phyloP scores from a whole-genome alignment of 2,113 vertebrate species.

The Xenus cinereus region DNA sequence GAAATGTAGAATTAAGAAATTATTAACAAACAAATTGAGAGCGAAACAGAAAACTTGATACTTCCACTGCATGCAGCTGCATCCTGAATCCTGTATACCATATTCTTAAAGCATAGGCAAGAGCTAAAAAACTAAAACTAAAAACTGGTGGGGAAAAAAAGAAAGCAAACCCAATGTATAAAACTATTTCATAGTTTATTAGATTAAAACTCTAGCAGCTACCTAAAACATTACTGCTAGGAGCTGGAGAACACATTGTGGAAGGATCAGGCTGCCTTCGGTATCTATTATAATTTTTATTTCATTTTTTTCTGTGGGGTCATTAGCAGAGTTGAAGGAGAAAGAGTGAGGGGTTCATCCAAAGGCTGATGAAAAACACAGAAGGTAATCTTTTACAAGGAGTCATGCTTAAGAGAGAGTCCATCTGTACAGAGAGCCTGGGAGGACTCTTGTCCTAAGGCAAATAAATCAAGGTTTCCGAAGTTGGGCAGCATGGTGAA shows the following conservation, averaged over 20 bases:
- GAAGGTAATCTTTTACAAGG: not conserved
- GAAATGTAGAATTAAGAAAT: not conserved
- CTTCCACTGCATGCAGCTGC: not conserved
- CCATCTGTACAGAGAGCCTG: not conserved
- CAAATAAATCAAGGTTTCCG: not conserved
- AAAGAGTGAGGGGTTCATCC: not conserved
- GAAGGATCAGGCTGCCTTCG: not conserved
- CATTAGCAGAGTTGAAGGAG: not conserved
- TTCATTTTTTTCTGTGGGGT: rapidly evolving
- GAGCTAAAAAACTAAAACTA: not conserved
- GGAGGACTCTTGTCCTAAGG: not conserved
- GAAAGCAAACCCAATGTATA: rapidly evolving
- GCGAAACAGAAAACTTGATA: not conserved
- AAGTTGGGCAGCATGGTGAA: not conserved
- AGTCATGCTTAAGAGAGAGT: not conserved
- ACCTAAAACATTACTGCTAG: not conserved
- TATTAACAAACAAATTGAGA: not conserved
- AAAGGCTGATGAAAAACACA: not conserved
- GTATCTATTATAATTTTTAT: not conserved
- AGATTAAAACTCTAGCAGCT: not conserved
- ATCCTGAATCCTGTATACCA: not conserved
- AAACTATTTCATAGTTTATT: not conserved
- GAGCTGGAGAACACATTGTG: not conserved
- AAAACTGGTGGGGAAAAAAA: not conserved
- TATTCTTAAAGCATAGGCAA: not conserved